Conservation (phyloP, 2,797 vertebrate genomes). For the Semotilus atromaculatus region DNA sequence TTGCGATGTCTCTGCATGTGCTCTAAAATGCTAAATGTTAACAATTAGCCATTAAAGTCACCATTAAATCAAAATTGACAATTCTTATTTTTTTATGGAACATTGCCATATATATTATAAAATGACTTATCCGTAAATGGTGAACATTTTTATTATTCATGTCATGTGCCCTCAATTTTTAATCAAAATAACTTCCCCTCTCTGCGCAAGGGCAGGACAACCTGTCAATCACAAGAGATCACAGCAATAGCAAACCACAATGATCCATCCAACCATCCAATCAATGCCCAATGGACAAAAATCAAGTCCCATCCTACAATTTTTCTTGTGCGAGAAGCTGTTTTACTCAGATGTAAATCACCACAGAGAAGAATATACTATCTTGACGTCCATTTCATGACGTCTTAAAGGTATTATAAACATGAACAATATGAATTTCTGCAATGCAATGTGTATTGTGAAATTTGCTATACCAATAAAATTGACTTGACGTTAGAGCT, state of each 20-base stretch:
- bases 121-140: neutral
- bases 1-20: neutral
- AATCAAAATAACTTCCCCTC: neutral
- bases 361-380: neutral
- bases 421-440: neutral
- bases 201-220: neutral
- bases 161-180: neutral
- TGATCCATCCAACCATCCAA: neutral
- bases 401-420: neutral
- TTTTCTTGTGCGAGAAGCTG: neutral
- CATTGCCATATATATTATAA: neutral
- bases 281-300: too few relatives aligned
- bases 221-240: neutral
- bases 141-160: neutral
- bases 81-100: neutral
- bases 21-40: neutral
- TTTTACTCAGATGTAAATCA: neutral
- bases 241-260: neutral
- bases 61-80: neutral
- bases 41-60: neutral
- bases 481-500: neutral
- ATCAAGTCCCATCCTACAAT: neutral
- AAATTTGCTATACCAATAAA: neutral
- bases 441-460: neutral
- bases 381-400: neutral